These are phyloP conservation scores for Actinostola sp. DNA, from an alignment of 92 coral and sea anemone genomes.

Conservation along the genomic window DNA sequence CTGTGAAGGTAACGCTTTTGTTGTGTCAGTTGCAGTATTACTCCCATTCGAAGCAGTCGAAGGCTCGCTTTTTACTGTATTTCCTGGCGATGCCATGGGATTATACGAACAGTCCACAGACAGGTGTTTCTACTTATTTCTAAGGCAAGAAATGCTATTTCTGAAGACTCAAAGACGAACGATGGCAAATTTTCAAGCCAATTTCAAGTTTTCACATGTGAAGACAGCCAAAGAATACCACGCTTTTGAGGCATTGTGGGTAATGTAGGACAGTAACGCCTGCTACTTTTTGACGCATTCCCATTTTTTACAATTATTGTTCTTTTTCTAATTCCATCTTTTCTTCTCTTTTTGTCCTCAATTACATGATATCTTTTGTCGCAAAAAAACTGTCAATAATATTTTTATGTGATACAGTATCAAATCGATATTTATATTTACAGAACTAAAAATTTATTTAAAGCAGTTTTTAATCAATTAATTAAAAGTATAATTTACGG, in stretches of 20 bases:
- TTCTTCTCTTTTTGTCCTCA: background rate
- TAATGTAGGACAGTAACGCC: slow-evolving; percentile 8
- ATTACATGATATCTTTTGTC: too few relatives aligned
- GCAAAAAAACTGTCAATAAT: too few relatives aligned
- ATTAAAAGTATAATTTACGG: too few relatives aligned
- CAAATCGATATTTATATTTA: too few relatives aligned
- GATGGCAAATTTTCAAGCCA: background rate
- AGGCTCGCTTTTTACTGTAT: slow-evolving; percentile 31
- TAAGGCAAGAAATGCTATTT: background rate
- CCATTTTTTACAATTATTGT: background rate
- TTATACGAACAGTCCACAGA: background rate
- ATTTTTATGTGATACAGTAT: too few relatives aligned
- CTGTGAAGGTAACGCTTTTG: slow-evolving; percentile 4
- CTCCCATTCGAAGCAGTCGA: slow-evolving; percentile 18
- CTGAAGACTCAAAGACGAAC: background rate
- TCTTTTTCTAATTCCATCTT: background rate
- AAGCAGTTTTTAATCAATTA: too few relatives aligned
- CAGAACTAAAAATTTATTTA: too few relatives aligned
- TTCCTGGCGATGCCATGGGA: slow-evolving; percentile 37
- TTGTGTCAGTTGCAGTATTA: slow-evolving; percentile 8
- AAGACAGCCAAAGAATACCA: slow-evolving; percentile 19
- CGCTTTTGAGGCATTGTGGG: slow-evolving; percentile 37
- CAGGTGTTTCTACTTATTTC: background rate
- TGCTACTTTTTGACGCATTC: background rate
- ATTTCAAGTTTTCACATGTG: slow-evolving; percentile 21